Evolutionary conservation across 2,888 invertebrate species (phyloP).

Genomic region (Cordilura impudica): DNA sequence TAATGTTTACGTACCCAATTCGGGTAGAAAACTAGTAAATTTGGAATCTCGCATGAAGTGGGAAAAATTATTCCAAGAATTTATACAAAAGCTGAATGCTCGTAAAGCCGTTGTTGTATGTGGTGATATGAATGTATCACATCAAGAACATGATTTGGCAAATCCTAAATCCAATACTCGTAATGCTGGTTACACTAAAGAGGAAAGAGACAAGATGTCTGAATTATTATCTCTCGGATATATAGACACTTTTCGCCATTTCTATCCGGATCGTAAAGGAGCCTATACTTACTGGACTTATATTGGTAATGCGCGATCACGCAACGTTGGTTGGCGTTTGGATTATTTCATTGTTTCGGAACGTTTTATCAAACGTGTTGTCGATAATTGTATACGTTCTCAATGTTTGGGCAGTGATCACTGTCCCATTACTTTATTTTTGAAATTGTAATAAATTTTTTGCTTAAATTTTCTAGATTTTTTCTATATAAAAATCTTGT

Average conservation of each 20-base stretch:
- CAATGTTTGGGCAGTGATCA: constrained; percentile 96
- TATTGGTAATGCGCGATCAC: constrained; percentile 90
- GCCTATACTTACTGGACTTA: constrained; percentile 98
- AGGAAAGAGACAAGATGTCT: constrained; percentile 95
- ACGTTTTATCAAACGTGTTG: constrained; percentile 85
- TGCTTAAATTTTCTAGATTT: background rate
- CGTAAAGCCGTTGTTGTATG: constrained; percentile 96
- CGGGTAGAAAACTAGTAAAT: constrained; percentile 92
- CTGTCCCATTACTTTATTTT: constrained; percentile 91
- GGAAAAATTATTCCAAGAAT: constrained; percentile 90
- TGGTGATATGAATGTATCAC: constrained; percentile 99
- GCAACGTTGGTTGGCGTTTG: constrained; percentile 97
- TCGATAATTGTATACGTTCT: constrained; percentile 90
- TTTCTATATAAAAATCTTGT: constrained; percentile 26
- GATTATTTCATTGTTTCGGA: constrained; percentile 97
- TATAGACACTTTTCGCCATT: constrained; percentile 90
- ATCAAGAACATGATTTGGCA: constrained; percentile 94
- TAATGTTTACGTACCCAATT: constrained; percentile 96
- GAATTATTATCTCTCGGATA: constrained; percentile 89
- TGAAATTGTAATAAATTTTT: constrained; percentile 78
- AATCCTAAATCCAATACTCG: constrained; percentile 96
- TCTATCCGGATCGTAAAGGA: constrained; percentile 89
- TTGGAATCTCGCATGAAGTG: constrained; percentile 92
- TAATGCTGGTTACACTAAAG: constrained; percentile 96
- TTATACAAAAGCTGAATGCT: constrained; percentile 87